Percentiles rank a stretch among this genome's conserved stretches.
phyloP scores from a whole-genome alignment of 2,888 invertebrate species.

The Philonicus albiceps region DNA sequence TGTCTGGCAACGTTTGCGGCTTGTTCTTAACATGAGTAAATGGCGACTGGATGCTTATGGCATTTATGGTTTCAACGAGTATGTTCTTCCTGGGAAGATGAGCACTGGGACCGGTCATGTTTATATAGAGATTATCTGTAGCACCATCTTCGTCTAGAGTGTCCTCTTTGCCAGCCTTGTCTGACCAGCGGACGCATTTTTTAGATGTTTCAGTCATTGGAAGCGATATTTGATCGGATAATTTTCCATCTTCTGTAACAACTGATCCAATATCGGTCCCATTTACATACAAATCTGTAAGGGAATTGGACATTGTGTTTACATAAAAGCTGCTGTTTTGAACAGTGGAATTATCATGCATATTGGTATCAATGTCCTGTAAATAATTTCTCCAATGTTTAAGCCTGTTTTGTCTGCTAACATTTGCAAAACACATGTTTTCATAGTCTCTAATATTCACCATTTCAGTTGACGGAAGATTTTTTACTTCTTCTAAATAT shows the following conservation, averaged over 20 bases:
- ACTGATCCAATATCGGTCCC: constrained; percentile 46
- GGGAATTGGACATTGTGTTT: constrained; percentile 50
- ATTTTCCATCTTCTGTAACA: constrained; percentile 45
- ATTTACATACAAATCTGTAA: constrained; percentile 49
- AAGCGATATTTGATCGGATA: constrained; percentile 45
- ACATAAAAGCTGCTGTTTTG: constrained; percentile 50
- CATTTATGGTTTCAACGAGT: constrained; percentile 51
- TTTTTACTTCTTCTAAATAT: constrained; percentile 49
- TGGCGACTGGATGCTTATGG: constrained; percentile 47
- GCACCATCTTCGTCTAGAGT: constrained; percentile 32
- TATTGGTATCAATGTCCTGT: constrained; percentile 49
- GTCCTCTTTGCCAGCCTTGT: constrained; percentile 21
- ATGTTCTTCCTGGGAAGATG: constrained; percentile 48
- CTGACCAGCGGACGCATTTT: constrained; percentile 43
- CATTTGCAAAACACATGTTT: constrained; percentile 50
- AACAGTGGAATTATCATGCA: constrained; percentile 50
- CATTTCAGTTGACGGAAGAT: constrained; percentile 45
- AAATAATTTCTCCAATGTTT: constrained; percentile 51
- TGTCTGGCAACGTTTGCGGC: constrained; percentile 40
- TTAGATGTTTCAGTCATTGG: constrained; percentile 29
- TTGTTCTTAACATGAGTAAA: constrained; percentile 40
- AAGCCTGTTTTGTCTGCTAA: constrained; percentile 47
- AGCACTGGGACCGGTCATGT: constrained; percentile 44
- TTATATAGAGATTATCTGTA: constrained; percentile 46
- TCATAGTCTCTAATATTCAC: constrained; percentile 49